These are phyloP conservation scores for Actinia tenebrosa DNA, from an alignment of 64 coral and sea anemone species.

Conservation along the genomic window DNA sequence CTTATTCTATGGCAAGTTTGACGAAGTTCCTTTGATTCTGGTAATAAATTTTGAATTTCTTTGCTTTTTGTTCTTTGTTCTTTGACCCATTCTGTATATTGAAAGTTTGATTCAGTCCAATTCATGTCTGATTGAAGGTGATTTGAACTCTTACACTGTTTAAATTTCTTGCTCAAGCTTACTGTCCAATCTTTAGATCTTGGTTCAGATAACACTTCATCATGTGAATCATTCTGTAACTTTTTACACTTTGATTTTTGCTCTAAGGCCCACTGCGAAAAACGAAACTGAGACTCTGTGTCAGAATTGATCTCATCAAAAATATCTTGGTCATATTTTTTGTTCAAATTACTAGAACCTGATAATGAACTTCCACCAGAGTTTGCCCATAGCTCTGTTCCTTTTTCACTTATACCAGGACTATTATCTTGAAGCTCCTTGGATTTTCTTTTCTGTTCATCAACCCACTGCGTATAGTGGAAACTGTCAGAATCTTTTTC, in stretches of 20 bases:
- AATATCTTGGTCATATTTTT: neutral
- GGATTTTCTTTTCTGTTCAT: conserved; percentile 34
- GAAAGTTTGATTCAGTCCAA: conserved; percentile 18
- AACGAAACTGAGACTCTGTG: conserved; percentile 22
- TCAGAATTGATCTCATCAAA: neutral
- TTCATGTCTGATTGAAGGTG: neutral
- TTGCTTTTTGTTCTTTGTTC: conserved; percentile 14
- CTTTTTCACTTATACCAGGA: neutral
- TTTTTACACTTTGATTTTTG: conserved; percentile 22
- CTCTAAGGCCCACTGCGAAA: conserved; percentile 11
- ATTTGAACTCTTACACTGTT: neutral
- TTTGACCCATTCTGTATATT: conserved; percentile 14
- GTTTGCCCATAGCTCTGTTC: neutral
- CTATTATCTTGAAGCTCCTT: conserved; percentile 22
- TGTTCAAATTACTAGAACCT: neutral
- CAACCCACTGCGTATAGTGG: conserved; percentile 49
- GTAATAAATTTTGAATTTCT: neutral
- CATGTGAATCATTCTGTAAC: neutral
- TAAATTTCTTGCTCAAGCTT: neutral
- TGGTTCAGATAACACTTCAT: neutral
- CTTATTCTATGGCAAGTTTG: neutral
- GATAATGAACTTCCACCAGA: neutral
- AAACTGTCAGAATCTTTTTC: conserved; percentile 12
- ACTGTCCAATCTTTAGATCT: neutral
- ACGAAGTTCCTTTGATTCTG: neutral